These are phyloP conservation scores for Alethe castanea DNA, from an alignment of 2,113 vertebrate genomes.

Conservation along the genomic window DNA sequence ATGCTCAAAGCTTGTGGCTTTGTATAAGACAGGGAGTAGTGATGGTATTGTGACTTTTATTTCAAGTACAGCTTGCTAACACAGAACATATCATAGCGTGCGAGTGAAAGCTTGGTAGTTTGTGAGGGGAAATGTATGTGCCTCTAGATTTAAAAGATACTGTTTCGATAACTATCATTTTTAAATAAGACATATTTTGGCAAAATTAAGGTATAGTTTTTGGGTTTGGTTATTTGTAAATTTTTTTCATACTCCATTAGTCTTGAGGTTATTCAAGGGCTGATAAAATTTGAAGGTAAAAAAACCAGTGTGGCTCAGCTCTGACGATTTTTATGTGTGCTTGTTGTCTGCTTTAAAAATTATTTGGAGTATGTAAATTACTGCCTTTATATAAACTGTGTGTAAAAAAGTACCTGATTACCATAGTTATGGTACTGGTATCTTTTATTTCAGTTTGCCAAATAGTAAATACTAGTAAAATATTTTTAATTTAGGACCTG, in stretches of 20 bases:
- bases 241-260: not conserved
- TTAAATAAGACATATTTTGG: not conserved
- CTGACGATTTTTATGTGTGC: not conserved
- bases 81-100: accelerated
- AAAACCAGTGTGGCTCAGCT: not conserved
- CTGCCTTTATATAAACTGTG: not conserved
- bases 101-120: not conserved
- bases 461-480: not conserved
- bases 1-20: not conserved
- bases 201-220: not conserved
- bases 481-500: not conserved
- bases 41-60: not conserved
- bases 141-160: not conserved
- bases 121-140: not conserved
- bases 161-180: not conserved
- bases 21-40: not conserved
- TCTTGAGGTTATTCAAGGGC: not conserved
- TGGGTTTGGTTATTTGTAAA: not conserved
- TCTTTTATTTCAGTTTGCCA: not conserved
- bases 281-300: not conserved
- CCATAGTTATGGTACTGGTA: not conserved
- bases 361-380: not conserved
- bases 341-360: not conserved
- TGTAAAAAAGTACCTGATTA: not conserved
- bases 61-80: not conserved